Conservation (phyloP, 2,113 vertebrate genomes). For the Syngnathus floridae region DNA sequence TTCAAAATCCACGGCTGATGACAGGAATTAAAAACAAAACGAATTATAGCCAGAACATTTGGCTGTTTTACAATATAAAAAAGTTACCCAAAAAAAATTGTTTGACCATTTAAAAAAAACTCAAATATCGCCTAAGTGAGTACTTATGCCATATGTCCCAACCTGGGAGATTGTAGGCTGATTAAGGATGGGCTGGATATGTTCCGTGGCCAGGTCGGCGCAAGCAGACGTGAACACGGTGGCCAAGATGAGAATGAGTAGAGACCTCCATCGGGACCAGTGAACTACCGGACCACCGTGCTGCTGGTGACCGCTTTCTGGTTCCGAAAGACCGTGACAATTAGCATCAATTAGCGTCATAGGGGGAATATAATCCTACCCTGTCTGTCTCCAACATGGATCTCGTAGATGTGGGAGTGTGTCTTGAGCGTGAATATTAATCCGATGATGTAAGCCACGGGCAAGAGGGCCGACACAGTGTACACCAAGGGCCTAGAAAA, state of each 20-base stretch:
- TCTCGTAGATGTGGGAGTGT: constrained; percentile 80
- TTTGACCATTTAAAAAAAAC: no score
- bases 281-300: constrained; percentile 71
- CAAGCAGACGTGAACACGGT: constrained; percentile 83
- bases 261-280: constrained; percentile 76
- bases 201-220: constrained; percentile 79
- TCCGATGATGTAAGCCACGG: constrained; percentile 74
- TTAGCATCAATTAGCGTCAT: background rate
- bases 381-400: constrained; percentile 74
- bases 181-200: constrained; percentile 80
- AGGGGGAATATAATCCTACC: constrained; percentile 17
- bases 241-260: constrained; percentile 76
- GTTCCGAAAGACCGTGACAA: background rate
- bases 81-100: no score
- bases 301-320: constrained; percentile 51
- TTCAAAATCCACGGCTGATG: no score
- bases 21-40: no score
- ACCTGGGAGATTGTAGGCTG: constrained; percentile 75
- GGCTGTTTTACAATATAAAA: no score
- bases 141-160: no score
- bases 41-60: no score
- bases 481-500: constrained; percentile 73
- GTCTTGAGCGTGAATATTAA: constrained; percentile 84
- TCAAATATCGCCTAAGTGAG: no score
- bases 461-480: constrained; percentile 74